Conservation (phyloP, 2,888 invertebrate species). For the Pristionchus maxplancki region DNA sequence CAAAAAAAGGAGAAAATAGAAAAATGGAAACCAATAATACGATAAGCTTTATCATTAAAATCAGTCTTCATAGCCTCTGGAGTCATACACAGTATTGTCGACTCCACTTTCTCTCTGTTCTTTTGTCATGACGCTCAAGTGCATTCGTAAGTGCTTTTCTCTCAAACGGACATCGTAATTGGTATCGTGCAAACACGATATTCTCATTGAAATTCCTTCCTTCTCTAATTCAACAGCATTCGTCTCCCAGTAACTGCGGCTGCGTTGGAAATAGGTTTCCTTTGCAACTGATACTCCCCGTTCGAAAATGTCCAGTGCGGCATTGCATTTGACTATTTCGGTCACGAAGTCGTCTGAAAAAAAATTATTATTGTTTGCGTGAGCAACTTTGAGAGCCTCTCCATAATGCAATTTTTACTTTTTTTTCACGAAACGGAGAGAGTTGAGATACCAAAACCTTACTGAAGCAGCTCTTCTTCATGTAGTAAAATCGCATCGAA, state of each 20-base stretch:
- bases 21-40: too few relatives aligned
- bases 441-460: too few relatives aligned
- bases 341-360: neutral
- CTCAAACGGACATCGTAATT: neutral
- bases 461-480: neutral
- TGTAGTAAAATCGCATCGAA: neutral
- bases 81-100: neutral
- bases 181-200: neutral
- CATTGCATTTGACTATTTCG: neutral
- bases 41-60: too few relatives aligned
- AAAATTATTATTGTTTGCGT: too few relatives aligned
- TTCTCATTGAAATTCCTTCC: neutral
- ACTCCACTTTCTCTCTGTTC: neutral
- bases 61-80: neutral
- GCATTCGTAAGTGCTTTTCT: neutral
- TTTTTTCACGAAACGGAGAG: too few relatives aligned
- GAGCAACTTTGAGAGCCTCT: too few relatives aligned
- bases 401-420: too few relatives aligned
- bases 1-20: too few relatives aligned
- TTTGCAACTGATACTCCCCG: neutral
- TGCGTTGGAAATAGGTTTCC: neutral
- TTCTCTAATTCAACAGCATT: neutral
- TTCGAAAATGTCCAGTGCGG: neutral
- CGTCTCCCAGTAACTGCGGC: neutral
- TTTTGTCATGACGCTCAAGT: neutral